Conservation (phyloP, 2,113 vertebrate genomes). For the Lates calcarifer region DNA sequence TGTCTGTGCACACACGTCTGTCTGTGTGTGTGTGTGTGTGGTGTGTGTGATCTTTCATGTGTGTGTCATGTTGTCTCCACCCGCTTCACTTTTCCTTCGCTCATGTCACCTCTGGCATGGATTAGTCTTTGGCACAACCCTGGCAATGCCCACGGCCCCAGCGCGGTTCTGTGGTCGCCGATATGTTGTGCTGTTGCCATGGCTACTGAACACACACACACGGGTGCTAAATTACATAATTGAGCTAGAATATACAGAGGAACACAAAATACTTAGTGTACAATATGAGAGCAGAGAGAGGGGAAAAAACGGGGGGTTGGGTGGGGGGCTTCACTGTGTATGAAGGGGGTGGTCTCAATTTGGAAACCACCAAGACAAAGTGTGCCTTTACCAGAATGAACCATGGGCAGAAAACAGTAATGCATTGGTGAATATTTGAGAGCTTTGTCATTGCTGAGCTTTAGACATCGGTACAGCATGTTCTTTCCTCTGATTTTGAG, state of each 20-base stretch:
- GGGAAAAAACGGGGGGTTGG: background rate
- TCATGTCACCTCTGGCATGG: conserved; percentile 85
- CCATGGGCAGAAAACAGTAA: conserved; percentile 21
- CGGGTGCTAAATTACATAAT: conserved; percentile 85
- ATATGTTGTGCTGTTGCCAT: conserved; percentile 87
- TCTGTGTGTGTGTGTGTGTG: conserved; percentile 28
- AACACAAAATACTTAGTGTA: conserved; percentile 73
- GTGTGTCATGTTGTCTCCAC: conserved; percentile 71
- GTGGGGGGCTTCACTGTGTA: background rate
- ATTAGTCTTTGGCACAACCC: conserved; percentile 84
- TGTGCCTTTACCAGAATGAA: conserved; percentile 39
- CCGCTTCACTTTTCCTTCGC: conserved; percentile 78
- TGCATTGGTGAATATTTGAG: conserved; percentile 50
- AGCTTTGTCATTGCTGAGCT: conserved; percentile 55
- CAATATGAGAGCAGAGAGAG: conserved; percentile 56
- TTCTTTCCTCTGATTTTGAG: conserved; percentile 53
- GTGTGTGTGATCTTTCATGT: conserved; percentile 46
- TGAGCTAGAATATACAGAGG: conserved; percentile 81
- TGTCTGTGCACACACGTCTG: conserved; percentile 23
- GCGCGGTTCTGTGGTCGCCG: conserved; percentile 80
- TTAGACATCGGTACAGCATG: conserved; percentile 44
- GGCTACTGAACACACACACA: conserved; percentile 76
- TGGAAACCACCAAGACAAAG: conserved; percentile 47
- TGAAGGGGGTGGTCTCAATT: background rate
- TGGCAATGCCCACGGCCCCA: conserved; percentile 79